Evolutionary conservation across 2,888 invertebrate species (phyloP).

Genomic region (Isotomurus palustris): DNA sequence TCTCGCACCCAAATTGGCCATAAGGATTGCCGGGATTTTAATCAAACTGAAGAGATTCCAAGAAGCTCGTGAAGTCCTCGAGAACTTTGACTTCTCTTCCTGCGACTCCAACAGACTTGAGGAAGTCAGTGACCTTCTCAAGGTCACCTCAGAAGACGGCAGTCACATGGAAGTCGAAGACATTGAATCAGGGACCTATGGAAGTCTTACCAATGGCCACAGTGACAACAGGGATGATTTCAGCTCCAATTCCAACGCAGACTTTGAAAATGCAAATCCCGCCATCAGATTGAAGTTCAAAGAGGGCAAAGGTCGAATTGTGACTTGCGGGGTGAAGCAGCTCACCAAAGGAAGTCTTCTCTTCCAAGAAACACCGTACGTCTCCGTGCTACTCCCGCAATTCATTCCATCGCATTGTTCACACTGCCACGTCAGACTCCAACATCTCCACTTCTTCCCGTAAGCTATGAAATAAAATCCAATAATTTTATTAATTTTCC

Average conservation of each 20-base stretch:
- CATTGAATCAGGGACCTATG: no score
- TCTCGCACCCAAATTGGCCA: slow-evolving; percentile 61
- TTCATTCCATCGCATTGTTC: slow-evolving; percentile 61
- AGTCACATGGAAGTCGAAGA: no score
- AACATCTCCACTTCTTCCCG: slow-evolving; percentile 48
- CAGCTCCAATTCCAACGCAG: slow-evolving; percentile 11
- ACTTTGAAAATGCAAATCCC: slow-evolving; percentile 47
- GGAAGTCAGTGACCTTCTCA: slow-evolving; percentile 6
- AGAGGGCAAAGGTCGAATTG: slow-evolving; percentile 61
- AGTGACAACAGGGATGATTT: background rate
- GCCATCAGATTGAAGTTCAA: slow-evolving; percentile 49
- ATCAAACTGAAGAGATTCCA: slow-evolving; percentile 12
- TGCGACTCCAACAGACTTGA: no score
- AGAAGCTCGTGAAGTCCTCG: no score
- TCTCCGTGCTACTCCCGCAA: slow-evolving; percentile 64
- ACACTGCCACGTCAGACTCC: slow-evolving; percentile 62
- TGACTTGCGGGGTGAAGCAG: slow-evolving; percentile 58
- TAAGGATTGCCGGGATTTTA: slow-evolving; percentile 54
- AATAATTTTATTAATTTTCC: background rate
- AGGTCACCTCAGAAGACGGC: background rate
- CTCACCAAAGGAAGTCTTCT: slow-evolving; percentile 66
- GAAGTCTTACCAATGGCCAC: no score
- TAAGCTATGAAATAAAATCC: slow-evolving; percentile 21
- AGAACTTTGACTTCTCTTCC: no score
- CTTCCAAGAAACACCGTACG: slow-evolving; percentile 74